phyloP scores from a whole-genome alignment of 2,888 invertebrate genomes.

The Stegophylla sp. region DNA sequence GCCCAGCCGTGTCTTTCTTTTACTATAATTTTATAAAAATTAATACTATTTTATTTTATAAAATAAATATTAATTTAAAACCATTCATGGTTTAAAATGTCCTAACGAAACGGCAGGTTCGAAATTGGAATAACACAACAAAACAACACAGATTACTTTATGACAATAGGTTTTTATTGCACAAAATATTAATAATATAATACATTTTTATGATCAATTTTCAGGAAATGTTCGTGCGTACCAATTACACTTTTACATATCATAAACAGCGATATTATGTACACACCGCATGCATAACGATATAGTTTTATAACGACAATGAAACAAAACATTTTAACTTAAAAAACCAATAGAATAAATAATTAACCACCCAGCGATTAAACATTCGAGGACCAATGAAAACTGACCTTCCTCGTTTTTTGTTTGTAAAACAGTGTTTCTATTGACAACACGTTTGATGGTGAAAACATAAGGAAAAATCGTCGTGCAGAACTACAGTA shows the following conservation, averaged over 20 bases:
- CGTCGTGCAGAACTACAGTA: no score
- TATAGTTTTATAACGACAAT: neutral
- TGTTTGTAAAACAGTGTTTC: neutral
- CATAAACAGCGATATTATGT: constrained; percentile 1
- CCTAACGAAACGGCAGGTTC: neutral
- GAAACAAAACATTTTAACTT: neutral
- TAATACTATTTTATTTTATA: no score
- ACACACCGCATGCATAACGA: neutral
- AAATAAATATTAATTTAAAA: no score
- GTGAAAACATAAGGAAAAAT: no score
- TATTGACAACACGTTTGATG: neutral
- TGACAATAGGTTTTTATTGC: neutral
- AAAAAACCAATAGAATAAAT: neutral
- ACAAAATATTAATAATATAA: neutral
- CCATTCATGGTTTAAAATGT: no score
- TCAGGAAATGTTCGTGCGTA: neutral
- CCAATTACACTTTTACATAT: neutral
- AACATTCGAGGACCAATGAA: neutral
- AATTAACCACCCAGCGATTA: neutral
- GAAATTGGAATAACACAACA: neutral
- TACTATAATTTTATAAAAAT: no score
- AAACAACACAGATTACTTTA: neutral
- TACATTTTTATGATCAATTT: neutral
- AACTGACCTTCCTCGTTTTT: no score
- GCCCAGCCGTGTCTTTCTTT: no score